phyloP scores from a whole-genome alignment of 35 echinoderm and acorn worm species.

The Holothuria glaberrima region DNA sequence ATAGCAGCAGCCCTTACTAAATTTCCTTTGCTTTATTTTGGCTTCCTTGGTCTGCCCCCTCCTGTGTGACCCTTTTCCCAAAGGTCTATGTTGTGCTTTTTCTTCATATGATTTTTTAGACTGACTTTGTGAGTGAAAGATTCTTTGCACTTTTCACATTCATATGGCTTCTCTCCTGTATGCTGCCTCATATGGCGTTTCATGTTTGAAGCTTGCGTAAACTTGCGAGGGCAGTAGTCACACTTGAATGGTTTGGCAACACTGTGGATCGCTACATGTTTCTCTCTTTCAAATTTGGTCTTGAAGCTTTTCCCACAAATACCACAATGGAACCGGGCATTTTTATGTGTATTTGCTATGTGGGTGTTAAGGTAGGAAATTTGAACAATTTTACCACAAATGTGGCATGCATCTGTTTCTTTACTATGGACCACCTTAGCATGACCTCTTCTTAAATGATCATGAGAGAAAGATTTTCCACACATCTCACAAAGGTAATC shows the following conservation, averaged over 20 bases:
- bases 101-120: slow-evolving; percentile 84
- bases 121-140: slow-evolving; percentile 92
- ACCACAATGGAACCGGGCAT: slow-evolving; percentile 53
- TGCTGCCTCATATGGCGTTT: slow-evolving; percentile 73
- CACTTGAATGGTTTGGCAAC: slow-evolving; percentile 78
- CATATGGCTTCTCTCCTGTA: slow-evolving; percentile 82
- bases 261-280: slow-evolving; percentile 64
- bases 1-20: too few relatives aligned
- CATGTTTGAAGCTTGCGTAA: slow-evolving; percentile 76
- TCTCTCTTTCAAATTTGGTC: slow-evolving; percentile 26
- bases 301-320: slow-evolving; percentile 78
- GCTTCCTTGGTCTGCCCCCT: slow-evolving; percentile 47
- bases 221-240: slow-evolving; percentile 71
- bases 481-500: slow-evolving; percentile 70
- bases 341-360: slow-evolving; percentile 57
- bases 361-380: slow-evolving; percentile 50
- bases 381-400: slow-evolving; percentile 31
- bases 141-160: slow-evolving; percentile 76
- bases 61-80: slow-evolving; percentile 60
- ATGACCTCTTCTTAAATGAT: slow-evolving; percentile 7
- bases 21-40: too few relatives aligned
- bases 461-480: slow-evolving; percentile 59
- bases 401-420: slow-evolving; percentile 5
- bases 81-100: slow-evolving; percentile 77
- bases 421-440: background rate